phyloP scores from a whole-genome alignment of 2,888 invertebrate species.

The Rambutsinella grinnellia region DNA sequence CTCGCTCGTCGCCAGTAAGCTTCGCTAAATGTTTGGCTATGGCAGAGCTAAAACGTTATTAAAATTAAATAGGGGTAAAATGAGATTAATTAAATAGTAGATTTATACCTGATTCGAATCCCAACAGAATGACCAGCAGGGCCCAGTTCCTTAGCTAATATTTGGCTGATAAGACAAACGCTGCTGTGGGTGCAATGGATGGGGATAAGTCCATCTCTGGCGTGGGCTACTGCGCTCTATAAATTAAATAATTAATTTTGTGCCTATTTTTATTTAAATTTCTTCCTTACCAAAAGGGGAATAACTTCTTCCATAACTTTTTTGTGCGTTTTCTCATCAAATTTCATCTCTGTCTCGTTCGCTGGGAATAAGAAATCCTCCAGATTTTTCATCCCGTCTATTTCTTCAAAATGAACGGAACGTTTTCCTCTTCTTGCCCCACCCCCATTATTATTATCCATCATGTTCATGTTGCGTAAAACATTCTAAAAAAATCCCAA shows the following conservation, averaged over 20 bases:
- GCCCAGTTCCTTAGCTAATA: constrained; percentile 53
- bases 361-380: constrained; percentile 9
- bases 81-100: background rate
- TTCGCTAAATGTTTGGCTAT: constrained; percentile 23
- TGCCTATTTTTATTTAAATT: background rate
- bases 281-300: constrained; percentile 40
- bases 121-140: constrained; percentile 47
- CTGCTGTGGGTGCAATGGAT: constrained; percentile 56
- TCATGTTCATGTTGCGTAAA: constrained; percentile 23
- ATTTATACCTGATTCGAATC: constrained; percentile 35
- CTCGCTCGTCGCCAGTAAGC: constrained; percentile 28
- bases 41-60: background rate
- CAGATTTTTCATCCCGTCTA: constrained; percentile 14
- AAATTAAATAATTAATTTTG: background rate
- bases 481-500: constrained; percentile 18
- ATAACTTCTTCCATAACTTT: constrained; percentile 31
- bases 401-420: constrained; percentile 16
- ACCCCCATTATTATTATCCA: background rate
- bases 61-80: background rate
- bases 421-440: constrained; percentile 11
- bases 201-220: constrained; percentile 59
- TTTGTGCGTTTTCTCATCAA: constrained; percentile 12
- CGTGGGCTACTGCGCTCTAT: constrained; percentile 63
- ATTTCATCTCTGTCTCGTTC: constrained; percentile 8
- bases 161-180: constrained; percentile 56